Evolutionary conservation across 2,113 vertebrate species (phyloP).

Genomic region (Zapornia atra): DNA sequence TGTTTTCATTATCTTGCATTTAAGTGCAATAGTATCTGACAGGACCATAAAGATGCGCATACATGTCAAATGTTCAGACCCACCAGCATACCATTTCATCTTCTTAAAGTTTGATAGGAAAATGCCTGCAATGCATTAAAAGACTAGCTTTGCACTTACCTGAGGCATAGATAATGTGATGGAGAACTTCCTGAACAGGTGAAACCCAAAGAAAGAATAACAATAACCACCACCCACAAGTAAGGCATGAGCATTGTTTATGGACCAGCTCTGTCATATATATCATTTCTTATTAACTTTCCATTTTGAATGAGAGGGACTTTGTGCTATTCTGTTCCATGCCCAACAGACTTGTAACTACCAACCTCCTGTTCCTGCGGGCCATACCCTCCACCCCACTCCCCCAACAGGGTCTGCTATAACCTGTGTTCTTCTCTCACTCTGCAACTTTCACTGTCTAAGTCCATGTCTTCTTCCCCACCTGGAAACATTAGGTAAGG

Average conservation of each 20-base stretch:
- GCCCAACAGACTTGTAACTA: not conserved
- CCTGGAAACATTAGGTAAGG: slow-evolving; percentile 30
- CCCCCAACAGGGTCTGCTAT: not conserved
- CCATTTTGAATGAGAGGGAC: not conserved
- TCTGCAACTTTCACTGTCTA: slow-evolving; percentile 12
- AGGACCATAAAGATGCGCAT: not conserved
- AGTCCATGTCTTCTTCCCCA: not conserved
- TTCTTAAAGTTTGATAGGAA: not conserved
- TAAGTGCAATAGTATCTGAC: not conserved
- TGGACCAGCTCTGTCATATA: not conserved
- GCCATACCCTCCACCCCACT: not conserved
- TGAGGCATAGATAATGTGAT: not conserved
- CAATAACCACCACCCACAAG: not conserved
- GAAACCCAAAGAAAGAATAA: not conserved
- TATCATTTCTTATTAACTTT: not conserved
- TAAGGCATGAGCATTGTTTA: not conserved
- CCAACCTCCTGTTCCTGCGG: not conserved
- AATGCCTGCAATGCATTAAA: not conserved
- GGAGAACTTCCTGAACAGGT: not conserved
- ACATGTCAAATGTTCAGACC: not conserved
- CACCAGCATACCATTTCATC: not conserved
- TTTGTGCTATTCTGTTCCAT: not conserved
- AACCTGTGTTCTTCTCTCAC: slow-evolving; percentile 39
- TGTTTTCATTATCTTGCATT: not conserved
- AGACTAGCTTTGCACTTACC: not conserved